Base-by-base conservation (phyloP, 1,140 invertebrate species). In the Bombus consobrinus region DNA sequence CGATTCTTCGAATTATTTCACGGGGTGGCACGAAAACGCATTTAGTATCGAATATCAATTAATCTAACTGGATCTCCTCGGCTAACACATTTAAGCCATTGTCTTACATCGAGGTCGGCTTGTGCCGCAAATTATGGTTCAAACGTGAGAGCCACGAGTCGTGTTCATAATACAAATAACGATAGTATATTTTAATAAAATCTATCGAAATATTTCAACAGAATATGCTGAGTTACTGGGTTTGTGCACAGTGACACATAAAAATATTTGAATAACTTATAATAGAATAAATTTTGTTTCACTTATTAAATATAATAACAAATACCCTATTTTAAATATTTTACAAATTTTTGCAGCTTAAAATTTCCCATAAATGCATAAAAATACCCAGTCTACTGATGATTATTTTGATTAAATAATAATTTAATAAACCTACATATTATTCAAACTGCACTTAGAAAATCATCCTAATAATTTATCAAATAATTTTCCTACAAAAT, bases 41-140 rank as follows among this genome's bases (percentile, higher is more conserved):
- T 57, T 75, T 57, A 75, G 34, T 59, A 59, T 76, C 13, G 53
- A 59, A 37, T 76, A 76, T 59, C 53, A 76, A 76, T 76, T 76
- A 59, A 76, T 76, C 53, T 59, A 18, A 39, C 34, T 28, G 13
- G 59, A 76, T 57, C 47, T 59, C 15, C 53, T 28, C 13, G 53
- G 25, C 53, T 75, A 57, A 76, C 53, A 76, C 53, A 37, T 22
- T 18, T 41, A 73, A 39, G 34, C 73, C 53, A 76, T 76, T 76
- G 34, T 76, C 74, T 76, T 76, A 59, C 32, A 37, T 28, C 25
- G 6, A 28, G 3, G 47, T 43, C 18, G 32, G 32, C 73, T 74
- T 2, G 73, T 12, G 22, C 32, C 34, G 53, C 53, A 59, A 76
- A 59, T 76, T 76, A 59, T 76, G 53, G 34, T n/a, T 59, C 53